Evolutionary conservation across 2,888 invertebrate genomes (phyloP), one percentile per base, ranked within the genome.

Genomic region (Abrostola triplasia): DNA sequence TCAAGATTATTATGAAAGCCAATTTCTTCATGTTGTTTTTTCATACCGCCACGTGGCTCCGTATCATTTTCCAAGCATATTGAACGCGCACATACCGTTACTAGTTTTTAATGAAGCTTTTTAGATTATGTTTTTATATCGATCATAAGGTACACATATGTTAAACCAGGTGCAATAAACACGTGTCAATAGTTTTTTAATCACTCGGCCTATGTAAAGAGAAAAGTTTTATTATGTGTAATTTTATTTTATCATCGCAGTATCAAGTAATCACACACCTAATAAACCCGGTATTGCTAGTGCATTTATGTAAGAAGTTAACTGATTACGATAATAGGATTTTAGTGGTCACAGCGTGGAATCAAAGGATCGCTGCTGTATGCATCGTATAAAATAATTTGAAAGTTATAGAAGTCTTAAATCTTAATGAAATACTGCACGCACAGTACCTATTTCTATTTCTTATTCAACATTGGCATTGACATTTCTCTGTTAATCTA

Each of bases 61-160:
- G 72, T 85, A 82, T 84, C 68, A 64, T 73, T 85, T 81, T 70
- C 70, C 61, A 44, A 73, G 69, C 90, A 91, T 89, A 87, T 89
- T 80, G 79, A 51, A 82, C 70, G 76, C 84, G 84, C 66, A 73
- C 73, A 75, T 73, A 72, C 74, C 68, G 70, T 77, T 63, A 53
- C 48, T 48, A 36, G 58, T 71, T 73, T 81, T 82, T 72, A 56
- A 59, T 64, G 5, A 59, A 66, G 56, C 55, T 73, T 79, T 73
- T 70, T 70, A 50, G 36, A 56, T 55, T n/a, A 55, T 1, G 6
- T 70, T 74, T 72, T 74, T 73, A 69, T 59, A 41, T 11, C 55
- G 60, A 66, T 70, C 49, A 55, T 59, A 63, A 57, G 58, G 44
- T 38, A 50, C 48, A 60, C 80, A 84, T 79, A 70, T 82, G 82